Conservation (phyloP, 2,888 invertebrate species). For the Drosophila planitibia region DNA sequence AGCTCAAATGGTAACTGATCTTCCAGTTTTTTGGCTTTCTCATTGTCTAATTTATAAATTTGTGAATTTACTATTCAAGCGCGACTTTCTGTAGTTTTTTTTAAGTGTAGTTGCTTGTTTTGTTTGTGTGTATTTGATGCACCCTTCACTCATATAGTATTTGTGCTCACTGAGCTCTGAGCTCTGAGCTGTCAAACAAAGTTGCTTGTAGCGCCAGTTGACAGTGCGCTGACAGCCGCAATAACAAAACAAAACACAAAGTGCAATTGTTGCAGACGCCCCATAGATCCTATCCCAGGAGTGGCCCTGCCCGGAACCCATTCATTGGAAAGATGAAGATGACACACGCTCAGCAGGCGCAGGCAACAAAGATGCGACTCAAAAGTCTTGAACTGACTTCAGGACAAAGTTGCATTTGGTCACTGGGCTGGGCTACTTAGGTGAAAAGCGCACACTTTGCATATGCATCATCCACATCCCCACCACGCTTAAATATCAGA, state of each 20-base stretch:
- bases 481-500: not conserved
- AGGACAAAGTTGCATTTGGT: slow-evolving; percentile 46
- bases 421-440: slow-evolving; percentile 43
- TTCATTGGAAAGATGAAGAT: slow-evolving; percentile 42
- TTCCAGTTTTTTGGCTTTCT: too few species aligned
- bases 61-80: not conserved
- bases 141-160: slow-evolving; percentile 54
- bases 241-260: slow-evolving; percentile 61
- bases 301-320: slow-evolving; percentile 15
- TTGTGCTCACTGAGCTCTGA: slow-evolving; percentile 46
- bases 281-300: slow-evolving; percentile 14
- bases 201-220: slow-evolving; percentile 67
- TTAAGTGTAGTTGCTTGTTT: not conserved
- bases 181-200: slow-evolving; percentile 68
- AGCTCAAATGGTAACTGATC: not conserved
- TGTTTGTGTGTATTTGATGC: slow-evolving; percentile 1
- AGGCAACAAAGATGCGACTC: slow-evolving; percentile 14
- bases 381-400: slow-evolving; percentile 30
- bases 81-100: not conserved
- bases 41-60: not conserved
- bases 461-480: not conserved
- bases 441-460: slow-evolving; percentile 20
- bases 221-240: slow-evolving; percentile 61
- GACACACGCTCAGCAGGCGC: slow-evolving; percentile 43
- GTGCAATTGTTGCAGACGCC: slow-evolving; percentile 59